These are phyloP conservation scores for Pangasius larnaudii DNA, from an alignment of 2,797 vertebrate species.

Conservation along the genomic window DNA sequence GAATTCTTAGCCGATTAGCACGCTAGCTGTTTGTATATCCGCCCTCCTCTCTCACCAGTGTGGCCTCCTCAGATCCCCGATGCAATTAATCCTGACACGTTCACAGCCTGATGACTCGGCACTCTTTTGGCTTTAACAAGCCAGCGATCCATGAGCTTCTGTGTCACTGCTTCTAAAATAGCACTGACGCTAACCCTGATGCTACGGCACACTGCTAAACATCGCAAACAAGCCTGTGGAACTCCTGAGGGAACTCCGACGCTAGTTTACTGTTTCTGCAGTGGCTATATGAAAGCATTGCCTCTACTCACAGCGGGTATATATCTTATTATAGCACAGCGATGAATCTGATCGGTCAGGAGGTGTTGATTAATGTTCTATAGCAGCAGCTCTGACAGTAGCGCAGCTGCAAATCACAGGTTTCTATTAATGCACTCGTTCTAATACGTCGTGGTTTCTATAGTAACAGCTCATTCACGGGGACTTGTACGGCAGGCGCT, in stretches of 20 bases:
- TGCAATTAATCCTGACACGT: conserved; percentile 32
- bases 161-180: conserved; percentile 9
- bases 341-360: not conserved
- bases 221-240: not conserved
- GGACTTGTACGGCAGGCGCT: too few relatives aligned
- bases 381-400: not conserved
- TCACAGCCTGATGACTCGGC: conserved; percentile 3
- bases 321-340: not conserved
- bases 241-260: conserved; percentile 8
- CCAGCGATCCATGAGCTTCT: not conserved
- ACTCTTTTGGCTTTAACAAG: not conserved
- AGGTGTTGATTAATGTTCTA: not conserved
- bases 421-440: not conserved
- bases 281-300: not conserved
- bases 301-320: not conserved
- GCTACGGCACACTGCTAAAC: not conserved
- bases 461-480: not conserved
- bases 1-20: conserved; percentile 3
- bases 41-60: not conserved
- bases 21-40: not conserved
- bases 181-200: not conserved
- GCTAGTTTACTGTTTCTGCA: not conserved
- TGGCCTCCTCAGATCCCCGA: conserved; percentile 12
- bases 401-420: not conserved
- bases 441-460: not conserved